Conservation (phyloP, 2,888 invertebrate genomes). For the Sinodicranocentrus sp. region DNA sequence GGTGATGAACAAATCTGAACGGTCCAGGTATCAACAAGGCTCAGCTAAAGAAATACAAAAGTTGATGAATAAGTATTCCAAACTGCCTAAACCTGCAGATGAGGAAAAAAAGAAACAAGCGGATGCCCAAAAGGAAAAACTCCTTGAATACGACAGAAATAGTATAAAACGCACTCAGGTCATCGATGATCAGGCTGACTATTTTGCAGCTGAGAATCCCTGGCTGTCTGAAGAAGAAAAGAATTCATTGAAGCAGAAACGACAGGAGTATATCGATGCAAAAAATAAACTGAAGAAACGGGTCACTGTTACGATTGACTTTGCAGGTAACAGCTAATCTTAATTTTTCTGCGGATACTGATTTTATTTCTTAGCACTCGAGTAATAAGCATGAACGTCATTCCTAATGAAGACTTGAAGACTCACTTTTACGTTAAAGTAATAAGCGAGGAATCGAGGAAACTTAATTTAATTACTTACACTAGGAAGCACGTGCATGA, state of each 20-base stretch:
- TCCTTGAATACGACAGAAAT: constrained; percentile 90
- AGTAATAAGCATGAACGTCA: too few relatives aligned
- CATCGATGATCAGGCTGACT: constrained; percentile 96
- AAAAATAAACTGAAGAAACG: constrained; percentile 85
- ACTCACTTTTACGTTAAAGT: too few relatives aligned
- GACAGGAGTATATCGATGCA: constrained; percentile 84
- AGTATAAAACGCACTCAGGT: constrained; percentile 83
- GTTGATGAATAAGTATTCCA: constrained; percentile 78
- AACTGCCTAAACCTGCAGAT: constrained; percentile 70
- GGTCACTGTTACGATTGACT: constrained; percentile 85
- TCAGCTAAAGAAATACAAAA: constrained; percentile 85
- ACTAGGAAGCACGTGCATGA: neutral
- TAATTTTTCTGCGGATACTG: neutral
- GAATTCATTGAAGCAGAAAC: constrained; percentile 83
- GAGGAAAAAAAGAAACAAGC: constrained; percentile 83
- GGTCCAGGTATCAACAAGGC: constrained; percentile 82
- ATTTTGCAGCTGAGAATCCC: constrained; percentile 87
- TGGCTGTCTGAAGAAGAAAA: constrained; percentile 89
- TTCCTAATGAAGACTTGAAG: too few relatives aligned
- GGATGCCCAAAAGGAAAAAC: constrained; percentile 86
- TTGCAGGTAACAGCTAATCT: constrained; percentile 81
- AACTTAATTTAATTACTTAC: too few relatives aligned
- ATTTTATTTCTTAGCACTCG: too few relatives aligned
- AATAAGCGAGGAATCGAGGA: too few relatives aligned
- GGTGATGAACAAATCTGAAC: constrained; percentile 72